Evolutionary conservation across 2,888 invertebrate genomes (phyloP).

Genomic region (Sphecodes monilicornis): DNA sequence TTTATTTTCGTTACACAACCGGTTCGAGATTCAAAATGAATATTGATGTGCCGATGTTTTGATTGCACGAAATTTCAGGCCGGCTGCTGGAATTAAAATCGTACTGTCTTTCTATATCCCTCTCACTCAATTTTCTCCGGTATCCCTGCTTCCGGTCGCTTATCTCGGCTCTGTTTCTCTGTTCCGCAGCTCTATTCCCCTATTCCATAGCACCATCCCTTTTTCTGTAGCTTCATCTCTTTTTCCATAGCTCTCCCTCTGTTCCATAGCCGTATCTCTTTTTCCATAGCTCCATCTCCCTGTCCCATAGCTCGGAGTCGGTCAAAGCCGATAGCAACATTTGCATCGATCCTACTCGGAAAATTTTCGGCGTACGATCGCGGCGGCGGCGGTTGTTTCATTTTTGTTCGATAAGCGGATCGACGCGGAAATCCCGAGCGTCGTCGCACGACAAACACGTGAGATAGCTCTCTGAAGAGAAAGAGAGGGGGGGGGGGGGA

Average conservation of each 20-base stretch:
- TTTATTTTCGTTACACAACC: conserved; percentile 40
- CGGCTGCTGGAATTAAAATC: conserved; percentile 41
- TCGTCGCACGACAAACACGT: conserved; percentile 38
- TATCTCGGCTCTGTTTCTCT: conserved; percentile 4
- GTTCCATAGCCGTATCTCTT: no score
- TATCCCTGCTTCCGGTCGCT: neutral
- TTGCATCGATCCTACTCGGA: conserved; percentile 39
- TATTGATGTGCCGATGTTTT: conserved; percentile 49
- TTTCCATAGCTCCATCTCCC: neutral
- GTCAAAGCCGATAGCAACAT: conserved; percentile 33
- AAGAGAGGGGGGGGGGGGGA: no score
- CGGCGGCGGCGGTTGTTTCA: no score
- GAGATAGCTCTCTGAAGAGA: conserved; percentile 8
- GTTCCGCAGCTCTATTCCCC: neutral
- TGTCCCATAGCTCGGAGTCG: neutral
- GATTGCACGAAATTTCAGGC: conserved; percentile 33
- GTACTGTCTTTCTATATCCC: neutral
- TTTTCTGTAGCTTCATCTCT: neutral
- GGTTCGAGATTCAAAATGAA: conserved; percentile 36
- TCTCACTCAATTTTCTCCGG: neutral
- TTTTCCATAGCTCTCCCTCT: neutral
- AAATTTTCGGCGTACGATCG: conserved; percentile 49
- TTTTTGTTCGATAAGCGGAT: conserved; percentile 51
- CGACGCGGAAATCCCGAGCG: conserved; percentile 40
- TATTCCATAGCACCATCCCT: no score